Evolutionary conservation across 2,888 invertebrate genomes (phyloP).

Genomic region (Cheilosia vernalis): DNA sequence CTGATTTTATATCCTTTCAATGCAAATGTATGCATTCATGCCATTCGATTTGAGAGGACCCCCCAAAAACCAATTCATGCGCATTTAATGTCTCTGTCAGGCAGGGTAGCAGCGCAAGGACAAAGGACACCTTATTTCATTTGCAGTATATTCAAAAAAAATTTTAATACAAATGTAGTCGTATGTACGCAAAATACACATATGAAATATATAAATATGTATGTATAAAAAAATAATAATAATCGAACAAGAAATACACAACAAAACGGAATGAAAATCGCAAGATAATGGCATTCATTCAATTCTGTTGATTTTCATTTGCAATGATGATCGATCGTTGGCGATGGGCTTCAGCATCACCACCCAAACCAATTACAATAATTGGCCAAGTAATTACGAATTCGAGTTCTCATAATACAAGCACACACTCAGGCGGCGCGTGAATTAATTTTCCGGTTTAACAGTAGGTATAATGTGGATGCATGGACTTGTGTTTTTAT

Average conservation of each 20-base stretch:
- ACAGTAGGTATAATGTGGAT: not conserved
- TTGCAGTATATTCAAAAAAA: no score
- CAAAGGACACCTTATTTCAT: slow-evolving; percentile 4
- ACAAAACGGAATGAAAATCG: slow-evolving; percentile 13
- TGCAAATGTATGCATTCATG: not conserved
- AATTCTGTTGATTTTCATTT: slow-evolving; percentile 48
- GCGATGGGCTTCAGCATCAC: slow-evolving; percentile 35
- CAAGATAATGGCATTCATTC: slow-evolving; percentile 36
- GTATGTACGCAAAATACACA: not conserved
- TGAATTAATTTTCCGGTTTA: not conserved
- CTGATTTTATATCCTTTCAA: not conserved
- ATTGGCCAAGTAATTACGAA: slow-evolving; percentile 57
- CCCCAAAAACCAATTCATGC: slow-evolving; percentile 21
- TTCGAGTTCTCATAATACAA: slow-evolving; percentile 5
- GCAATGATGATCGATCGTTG: slow-evolving; percentile 43
- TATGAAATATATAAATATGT: slow-evolving; percentile 1
- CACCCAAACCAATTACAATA: slow-evolving; percentile 54
- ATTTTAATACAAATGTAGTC: not conserved
- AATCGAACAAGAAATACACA: not conserved
- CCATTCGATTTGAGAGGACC: slow-evolving; percentile 1
- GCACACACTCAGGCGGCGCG: not conserved
- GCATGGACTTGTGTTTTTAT: no score
- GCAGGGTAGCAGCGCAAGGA: slow-evolving; percentile 4
- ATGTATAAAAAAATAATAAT: not conserved
- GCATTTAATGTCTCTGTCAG: not conserved